These are phyloP conservation scores for Stigmatopora nigra DNA, from an alignment of 2,113 vertebrate genomes.

Conservation along the genomic window DNA sequence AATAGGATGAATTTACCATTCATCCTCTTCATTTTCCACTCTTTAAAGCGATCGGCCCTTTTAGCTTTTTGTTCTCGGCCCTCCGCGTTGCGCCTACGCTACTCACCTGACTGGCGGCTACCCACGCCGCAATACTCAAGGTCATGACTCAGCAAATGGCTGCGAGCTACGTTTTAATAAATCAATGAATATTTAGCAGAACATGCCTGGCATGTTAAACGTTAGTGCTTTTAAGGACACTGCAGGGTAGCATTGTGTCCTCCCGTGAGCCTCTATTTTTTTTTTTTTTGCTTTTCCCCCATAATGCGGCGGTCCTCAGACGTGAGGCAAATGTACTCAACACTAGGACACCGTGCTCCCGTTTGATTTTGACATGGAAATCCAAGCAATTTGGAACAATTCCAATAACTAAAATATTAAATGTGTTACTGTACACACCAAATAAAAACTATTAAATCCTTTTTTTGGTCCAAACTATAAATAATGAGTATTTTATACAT, in stretches of 20 bases:
- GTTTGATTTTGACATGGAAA: too few species aligned
- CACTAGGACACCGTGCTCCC: too few species aligned
- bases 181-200: slow-evolving; percentile 73
- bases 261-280: slow-evolving; percentile 38
- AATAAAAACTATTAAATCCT: neutral
- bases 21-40: slow-evolving; percentile 24
- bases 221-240: slow-evolving; percentile 32
- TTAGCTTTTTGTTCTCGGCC: slow-evolving; percentile 17
- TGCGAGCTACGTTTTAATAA: slow-evolving; percentile 68
- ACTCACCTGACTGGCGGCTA: slow-evolving; percentile 12
- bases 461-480: neutral
- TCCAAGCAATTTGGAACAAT: too few species aligned
- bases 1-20: slow-evolving; percentile 1
- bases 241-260: slow-evolving; percentile 21
- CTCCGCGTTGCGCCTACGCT: neutral
- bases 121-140: slow-evolving; percentile 50
- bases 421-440: too few species aligned
- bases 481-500: neutral
- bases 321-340: too few species aligned
- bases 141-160: slow-evolving; percentile 62
- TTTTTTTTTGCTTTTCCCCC: slow-evolving; percentile 29
- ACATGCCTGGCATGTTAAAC: slow-evolving; percentile 43
- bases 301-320: slow-evolving; percentile 31
- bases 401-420: too few species aligned
- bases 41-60: slow-evolving; percentile 4